Percentiles rank a stretch among this genome's conserved stretches.
Conservation (phyloP, 2,888 invertebrate genomes). For the Suillia variegata region DNA sequence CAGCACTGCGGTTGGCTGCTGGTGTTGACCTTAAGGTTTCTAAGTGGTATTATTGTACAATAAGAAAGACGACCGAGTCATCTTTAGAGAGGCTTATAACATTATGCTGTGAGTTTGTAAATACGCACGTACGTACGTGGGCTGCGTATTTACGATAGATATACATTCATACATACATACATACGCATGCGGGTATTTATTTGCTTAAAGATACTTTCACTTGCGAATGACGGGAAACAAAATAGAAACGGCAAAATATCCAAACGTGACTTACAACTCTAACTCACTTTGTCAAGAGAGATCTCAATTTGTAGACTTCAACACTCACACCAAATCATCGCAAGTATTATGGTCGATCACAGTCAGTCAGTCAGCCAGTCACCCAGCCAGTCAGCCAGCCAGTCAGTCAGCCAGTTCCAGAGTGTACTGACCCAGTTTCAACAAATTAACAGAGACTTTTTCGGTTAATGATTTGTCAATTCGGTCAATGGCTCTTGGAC, state of each 20-base stretch:
- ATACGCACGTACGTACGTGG: no score
- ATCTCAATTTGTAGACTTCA: constrained; percentile 34
- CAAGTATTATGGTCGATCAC: constrained; percentile 44
- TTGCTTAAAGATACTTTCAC: constrained; percentile 39
- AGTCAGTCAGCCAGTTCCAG: constrained; percentile 46
- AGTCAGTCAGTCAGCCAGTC: no score
- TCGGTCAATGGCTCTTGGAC: no score
- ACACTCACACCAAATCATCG: no score
- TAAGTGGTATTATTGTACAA: no score
- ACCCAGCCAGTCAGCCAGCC: no score
- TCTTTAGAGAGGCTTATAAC: no score
- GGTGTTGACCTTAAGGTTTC: background rate
- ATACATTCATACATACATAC: background rate
- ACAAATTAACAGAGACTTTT: constrained; percentile 43
- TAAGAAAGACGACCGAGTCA: no score
- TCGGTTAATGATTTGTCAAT: constrained; percentile 40
- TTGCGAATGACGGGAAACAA: constrained; percentile 41
- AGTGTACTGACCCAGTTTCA: constrained; percentile 43
- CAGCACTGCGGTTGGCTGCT: background rate
- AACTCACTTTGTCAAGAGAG: constrained; percentile 44
- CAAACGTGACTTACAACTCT: constrained; percentile 45
- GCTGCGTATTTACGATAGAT: no score
- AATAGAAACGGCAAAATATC: constrained; percentile 38
- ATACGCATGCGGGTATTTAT: background rate
- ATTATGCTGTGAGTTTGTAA: no score